Evolutionary conservation across 1,140 invertebrate genomes (phyloP), one percentile per base, ranked within the genome.

Genomic region (Drosophila watanabei): DNA sequence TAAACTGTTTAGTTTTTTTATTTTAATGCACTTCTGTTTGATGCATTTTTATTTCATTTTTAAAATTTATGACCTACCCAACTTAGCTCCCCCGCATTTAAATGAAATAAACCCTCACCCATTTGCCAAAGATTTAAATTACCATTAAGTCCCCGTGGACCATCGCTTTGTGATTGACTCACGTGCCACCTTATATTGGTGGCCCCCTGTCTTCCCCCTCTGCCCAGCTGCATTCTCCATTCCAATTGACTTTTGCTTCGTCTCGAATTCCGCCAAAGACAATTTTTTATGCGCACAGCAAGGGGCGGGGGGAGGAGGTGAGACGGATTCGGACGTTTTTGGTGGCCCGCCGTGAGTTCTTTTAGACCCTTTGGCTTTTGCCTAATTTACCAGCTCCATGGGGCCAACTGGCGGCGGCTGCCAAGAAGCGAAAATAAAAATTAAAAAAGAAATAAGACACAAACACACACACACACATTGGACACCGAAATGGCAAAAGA

Each of bases 321-420:
- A 20, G 52, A 9, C 33, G 52, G 33, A 24, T n/a, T 24, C 20
- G 54, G 18, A 46, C 28, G 48, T 28, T 65, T 30, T 46, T 46
- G 45, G 62, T 71, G 66, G 66, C 60, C 60, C 66, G 35, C 10
- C 30, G 41, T 39, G 52, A 72, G 66, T 46, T 45, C 78, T 63
- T 86, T 78, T 82, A 61, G 54, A 46, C 69, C 51, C 54, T 71
- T 82, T 85, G 68, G 68, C 77, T 86, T 69, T 82, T 87, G 80
- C 75, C 83, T 87, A 87, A 88, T 88, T 87, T 87, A 77, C 72
- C 81, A 76, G 82, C 70, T 73, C 80, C 81, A 82, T 61, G 37
- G 77, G 51, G 77, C 64, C 75, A 78, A 66, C 64, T 69, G 64
- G 62, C 33, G 46, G 66, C 62, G 72, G 60, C 60, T 63, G 78